Base-by-base conservation (phyloP, 2,888 invertebrate species). In the Brachylomia viminalis region DNA sequence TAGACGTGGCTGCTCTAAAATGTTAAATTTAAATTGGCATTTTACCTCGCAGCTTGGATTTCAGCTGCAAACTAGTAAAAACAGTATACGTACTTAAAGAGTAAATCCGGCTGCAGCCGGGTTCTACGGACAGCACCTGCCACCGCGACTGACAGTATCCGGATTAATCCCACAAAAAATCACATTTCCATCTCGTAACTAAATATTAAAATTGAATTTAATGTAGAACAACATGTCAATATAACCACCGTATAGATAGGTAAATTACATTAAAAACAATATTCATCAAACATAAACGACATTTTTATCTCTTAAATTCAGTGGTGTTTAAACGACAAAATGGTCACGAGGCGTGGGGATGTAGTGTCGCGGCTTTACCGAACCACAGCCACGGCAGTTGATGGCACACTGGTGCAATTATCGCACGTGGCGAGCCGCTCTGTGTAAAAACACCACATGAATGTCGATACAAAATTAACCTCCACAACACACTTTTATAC, bases 331-430 rank as follows among this genome's bases (percentile, higher is more conserved):
- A 80, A n/a, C 49, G n/a, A 59, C 59, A 42, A 58, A 77, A 59
- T 49, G n/a, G 54, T n/a, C n/a, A 23, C 33, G 17, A 42, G 59
- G 58, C 74, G 75, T 80, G 68, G 54, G 54, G 74, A 74, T 59
- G 1, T 49, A 49, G 58, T 74, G 80, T 80, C 20, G 80, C n/a
- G 30, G 33, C 33, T 62, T 65, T 27, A 69, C 27, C 42, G 64
- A 17, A 47, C 54, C 59, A 20, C 56, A 49, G 80, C 33, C 59
- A 17, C 27, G 47, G 67, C 27, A 30, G 38, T 15, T 56, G 33
- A 73, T 59, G 52, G 52, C n/a, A 15, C 49, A 38, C 42, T 52
- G 56, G 62, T 83, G 33, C 30, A 61, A 83, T 65, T 80, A 64
- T 59, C 59, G 33, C 38, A 74, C 64, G 47, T 65, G 42, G 38